Evolutionary conservation across 2,888 invertebrate genomes (phyloP).

Genomic region (Tyria jacobaeae): DNA sequence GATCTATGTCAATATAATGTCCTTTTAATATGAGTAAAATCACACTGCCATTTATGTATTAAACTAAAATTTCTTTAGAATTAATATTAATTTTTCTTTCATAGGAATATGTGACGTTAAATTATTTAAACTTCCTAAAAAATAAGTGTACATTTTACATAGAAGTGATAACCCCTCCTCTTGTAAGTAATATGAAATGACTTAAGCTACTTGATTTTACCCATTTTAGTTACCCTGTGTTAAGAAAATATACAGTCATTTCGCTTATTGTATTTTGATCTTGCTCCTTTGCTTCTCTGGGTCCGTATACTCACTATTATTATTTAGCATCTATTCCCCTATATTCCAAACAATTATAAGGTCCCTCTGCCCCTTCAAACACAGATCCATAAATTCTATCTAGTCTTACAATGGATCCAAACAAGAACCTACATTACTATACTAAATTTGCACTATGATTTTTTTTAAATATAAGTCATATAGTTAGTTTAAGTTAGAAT

Average conservation of each 20-base stretch:
- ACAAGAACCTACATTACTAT: no score
- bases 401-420: no score
- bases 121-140: constrained; percentile 65
- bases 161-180: constrained; percentile 56
- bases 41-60: constrained; percentile 55
- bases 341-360: no score
- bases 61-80: constrained; percentile 39
- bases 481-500: background rate
- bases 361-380: no score
- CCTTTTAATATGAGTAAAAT: constrained; percentile 35
- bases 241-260: background rate
- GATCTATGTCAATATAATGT: constrained; percentile 22
- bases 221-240: constrained; percentile 45
- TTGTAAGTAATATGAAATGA: constrained; percentile 52
- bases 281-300: background rate
- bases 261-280: background rate
- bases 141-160: constrained; percentile 71
- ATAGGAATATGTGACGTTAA: constrained; percentile 41
- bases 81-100: constrained; percentile 41
- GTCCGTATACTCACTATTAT: background rate
- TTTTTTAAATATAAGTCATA: background rate
- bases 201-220: constrained; percentile 62
- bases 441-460: background rate
- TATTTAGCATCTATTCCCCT: background rate
- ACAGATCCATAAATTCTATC: no score